Evolutionary conservation across 2,797 vertebrate genomes (phyloP).

Genomic region (Phataginus tetradactyla): DNA sequence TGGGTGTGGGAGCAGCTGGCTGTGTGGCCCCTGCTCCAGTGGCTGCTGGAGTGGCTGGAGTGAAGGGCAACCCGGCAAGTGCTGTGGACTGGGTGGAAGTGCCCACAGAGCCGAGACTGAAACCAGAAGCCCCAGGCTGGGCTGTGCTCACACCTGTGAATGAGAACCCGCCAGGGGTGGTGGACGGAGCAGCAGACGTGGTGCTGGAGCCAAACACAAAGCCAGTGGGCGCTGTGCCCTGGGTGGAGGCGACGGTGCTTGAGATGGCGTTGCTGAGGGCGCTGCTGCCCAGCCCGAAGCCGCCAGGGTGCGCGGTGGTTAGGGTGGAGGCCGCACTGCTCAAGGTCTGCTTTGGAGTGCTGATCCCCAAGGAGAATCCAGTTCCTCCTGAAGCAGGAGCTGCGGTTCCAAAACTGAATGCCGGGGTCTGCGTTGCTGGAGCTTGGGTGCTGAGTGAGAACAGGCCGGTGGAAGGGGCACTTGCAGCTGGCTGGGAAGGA

Average conservation of each 20-base stretch:
- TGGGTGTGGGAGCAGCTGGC: slow-evolving; percentile 63
- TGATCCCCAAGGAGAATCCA: slow-evolving; percentile 86
- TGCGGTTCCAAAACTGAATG: slow-evolving; percentile 86
- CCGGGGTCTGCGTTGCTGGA: slow-evolving; percentile 72
- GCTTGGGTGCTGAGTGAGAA: slow-evolving; percentile 84
- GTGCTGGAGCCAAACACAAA: slow-evolving; percentile 82
- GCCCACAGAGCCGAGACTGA: slow-evolving; percentile 53
- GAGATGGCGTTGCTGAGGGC: slow-evolving; percentile 76
- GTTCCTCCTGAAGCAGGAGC: slow-evolving; percentile 64
- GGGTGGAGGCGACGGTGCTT: slow-evolving; percentile 74
- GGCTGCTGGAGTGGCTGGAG: slow-evolving; percentile 58
- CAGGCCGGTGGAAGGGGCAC: slow-evolving; percentile 82
- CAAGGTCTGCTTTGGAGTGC: slow-evolving; percentile 86
- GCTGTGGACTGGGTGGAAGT: not conserved
- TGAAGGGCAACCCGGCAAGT: slow-evolving; percentile 70
- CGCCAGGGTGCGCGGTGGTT: slow-evolving; percentile 62
- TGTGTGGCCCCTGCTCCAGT: slow-evolving; percentile 65
- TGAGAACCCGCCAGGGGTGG: slow-evolving; percentile 77
- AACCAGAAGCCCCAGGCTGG: slow-evolving; percentile 55
- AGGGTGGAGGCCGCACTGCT: slow-evolving; percentile 80
- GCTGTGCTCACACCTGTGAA: slow-evolving; percentile 74
- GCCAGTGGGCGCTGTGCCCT: slow-evolving; percentile 79
- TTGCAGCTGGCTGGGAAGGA: slow-evolving; percentile 71
- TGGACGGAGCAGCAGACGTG: slow-evolving; percentile 45
- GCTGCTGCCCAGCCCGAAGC: slow-evolving; percentile 84